Percentiles rank a stretch among this genome's conserved stretches.
Conservation (phyloP, 2,113 vertebrate genomes). For the Hemicordylus capensis region DNA sequence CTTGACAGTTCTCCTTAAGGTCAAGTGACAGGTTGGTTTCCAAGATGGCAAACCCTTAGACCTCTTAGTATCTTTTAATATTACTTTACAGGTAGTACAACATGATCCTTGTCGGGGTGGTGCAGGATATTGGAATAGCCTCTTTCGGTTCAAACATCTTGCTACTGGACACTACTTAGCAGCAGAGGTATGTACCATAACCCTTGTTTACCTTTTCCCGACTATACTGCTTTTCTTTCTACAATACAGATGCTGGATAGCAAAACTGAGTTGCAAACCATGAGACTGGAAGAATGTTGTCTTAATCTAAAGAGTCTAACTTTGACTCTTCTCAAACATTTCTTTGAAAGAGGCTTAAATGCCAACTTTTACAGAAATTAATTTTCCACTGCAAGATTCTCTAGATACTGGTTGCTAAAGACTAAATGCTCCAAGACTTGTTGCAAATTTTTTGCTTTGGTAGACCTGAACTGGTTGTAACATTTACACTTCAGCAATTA, state of each 20-base stretch:
- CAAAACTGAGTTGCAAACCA: background rate
- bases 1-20: rapidly evolving
- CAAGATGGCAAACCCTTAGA: background rate
- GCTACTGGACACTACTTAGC: conserved; percentile 96
- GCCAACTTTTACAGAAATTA: rapidly evolving
- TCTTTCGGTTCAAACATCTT: conserved; percentile 97
- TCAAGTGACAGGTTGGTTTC: background rate
- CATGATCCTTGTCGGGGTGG: conserved; percentile 95
- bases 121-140: conserved; percentile 98
- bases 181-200: conserved; percentile 84
- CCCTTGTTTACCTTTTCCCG: too few species aligned
- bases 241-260: too few species aligned
- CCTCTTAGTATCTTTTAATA: background rate
- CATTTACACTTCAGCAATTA: background rate
- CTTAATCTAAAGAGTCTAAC: background rate
- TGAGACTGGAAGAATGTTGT: background rate
- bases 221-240: too few species aligned
- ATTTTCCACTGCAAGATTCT: background rate
- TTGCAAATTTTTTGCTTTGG: too few species aligned
- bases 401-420: background rate
- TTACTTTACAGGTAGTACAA: conserved; percentile 83
- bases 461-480: background rate
- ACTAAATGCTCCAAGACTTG: background rate
- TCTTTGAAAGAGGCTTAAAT: background rate
- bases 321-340: too few species aligned